Conservation (phyloP, 2,113 vertebrate genomes). For the Halichoerus grypus region DNA sequence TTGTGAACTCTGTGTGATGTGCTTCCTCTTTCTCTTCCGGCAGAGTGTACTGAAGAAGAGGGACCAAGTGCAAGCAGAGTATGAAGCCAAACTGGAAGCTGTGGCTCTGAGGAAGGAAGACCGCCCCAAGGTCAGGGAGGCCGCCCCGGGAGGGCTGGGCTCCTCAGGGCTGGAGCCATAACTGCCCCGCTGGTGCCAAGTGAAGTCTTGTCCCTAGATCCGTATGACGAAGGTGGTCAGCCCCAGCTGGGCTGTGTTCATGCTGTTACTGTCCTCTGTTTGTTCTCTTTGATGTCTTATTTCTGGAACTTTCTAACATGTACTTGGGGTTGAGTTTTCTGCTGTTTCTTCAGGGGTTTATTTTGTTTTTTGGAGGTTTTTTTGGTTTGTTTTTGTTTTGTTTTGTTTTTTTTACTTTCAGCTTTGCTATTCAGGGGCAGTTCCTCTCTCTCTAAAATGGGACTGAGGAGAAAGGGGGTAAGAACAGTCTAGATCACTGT, state of each 20-base stretch:
- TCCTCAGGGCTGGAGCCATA: accelerated
- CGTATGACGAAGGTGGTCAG: accelerated
- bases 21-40: constrained; percentile 62
- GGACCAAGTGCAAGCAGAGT: constrained; percentile 98
- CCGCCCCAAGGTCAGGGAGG: constrained; percentile 91
- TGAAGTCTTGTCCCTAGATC: background rate
- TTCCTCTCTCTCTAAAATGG: background rate
- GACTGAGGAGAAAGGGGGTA: background rate
- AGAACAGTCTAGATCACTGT: background rate
- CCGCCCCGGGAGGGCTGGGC: background rate
- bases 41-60: constrained; percentile 97
- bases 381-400: background rate
- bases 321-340: background rate
- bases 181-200: background rate
- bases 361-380: background rate
- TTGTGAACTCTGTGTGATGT: background rate
- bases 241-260: background rate
- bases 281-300: background rate
- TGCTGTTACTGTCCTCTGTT: background rate
- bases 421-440: background rate
- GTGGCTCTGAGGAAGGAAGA: constrained; percentile 95
- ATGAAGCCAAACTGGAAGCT: constrained; percentile 96
- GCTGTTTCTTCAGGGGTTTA: background rate
- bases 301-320: background rate
- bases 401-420: background rate